Evolutionary conservation across 2,888 invertebrate genomes (phyloP), one percentile per base, ranked within the genome.

Genomic region (Leucoptera coffeella): DNA sequence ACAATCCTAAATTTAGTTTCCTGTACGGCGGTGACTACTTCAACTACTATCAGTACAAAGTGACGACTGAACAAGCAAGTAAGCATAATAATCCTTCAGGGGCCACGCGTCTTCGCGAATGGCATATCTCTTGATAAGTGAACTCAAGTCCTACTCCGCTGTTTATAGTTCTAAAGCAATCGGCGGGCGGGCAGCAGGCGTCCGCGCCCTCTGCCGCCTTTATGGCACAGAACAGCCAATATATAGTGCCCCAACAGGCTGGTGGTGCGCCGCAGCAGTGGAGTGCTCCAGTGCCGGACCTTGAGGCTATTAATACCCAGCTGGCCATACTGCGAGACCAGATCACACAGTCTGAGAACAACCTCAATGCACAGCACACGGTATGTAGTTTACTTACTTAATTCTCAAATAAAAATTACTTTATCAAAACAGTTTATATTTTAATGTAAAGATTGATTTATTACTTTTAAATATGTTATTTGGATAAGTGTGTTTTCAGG

Each of bases 1-100:
- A 91, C 52, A 97, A 99, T 64, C 92, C 94, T 3, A 94, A 94
- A 59, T 97, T 97, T 73, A 83, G 87, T 45, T 99, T 97, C 72
- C 77, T 99, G 32, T 96, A 92, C 67, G 95, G 95, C 38, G 96
- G 96, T 29, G 94, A 95, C 48, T 83, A 82, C 69, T 93, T 85
- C 69, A 89, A 87, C 59, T 97, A 97, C 65, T 99, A 99, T 67
- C 92, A 93, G 60, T 94, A 86, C 61, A 88, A 91, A 79, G 94
- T 96, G 43, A 85, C 87, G 28, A 83, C 91, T 30, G 95, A 96
- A 61, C 94, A 93, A 82, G 83, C 90, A 54, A 85, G 88, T 88
- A 78, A 82, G 85, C 79, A 64, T 61, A 44, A 41, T n/a, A n/a
- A n/a, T n/a, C n/a, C n/a, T n/a, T n/a, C n/a, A n/a, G n/a, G n/a